Evolutionary conservation across 2,888 invertebrate species (phyloP), one percentile per base, ranked within the genome.

Genomic region (Scaptomyza reducta): DNA sequence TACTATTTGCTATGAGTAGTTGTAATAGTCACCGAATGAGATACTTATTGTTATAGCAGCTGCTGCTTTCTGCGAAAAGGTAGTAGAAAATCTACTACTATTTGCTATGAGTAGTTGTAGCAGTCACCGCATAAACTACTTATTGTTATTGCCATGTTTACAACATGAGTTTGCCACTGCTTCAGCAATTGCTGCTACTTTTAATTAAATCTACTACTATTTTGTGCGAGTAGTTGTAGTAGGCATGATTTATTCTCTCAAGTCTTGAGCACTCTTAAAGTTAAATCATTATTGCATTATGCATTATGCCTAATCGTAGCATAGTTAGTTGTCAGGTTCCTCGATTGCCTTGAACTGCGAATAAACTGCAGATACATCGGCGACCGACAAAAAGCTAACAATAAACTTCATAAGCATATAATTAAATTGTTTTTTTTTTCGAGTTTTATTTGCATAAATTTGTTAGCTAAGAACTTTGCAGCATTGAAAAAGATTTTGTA

Each of bases 281-380:
- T 46, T 47, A 68, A 66, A 44, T 47, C 35, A 47, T 41, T 40
- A 13, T 33, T 33, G 33, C 5, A 33, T 58, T 60, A 61, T 35
- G 53, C 29, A 14, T 46, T 41, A 35, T 49, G 50, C 58, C 50
- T 42, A 45, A 41, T 46, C 54, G 55, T 6, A 31, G 13, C 54
- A 29, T 2, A 53, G 27, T 53, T 33, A 51, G 35, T 14, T 6
- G 38, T 64, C 65, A 77, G 27, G 57, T 62, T 77, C 70, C 71
- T 72, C 33, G 84, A 70, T 75, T 70, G 68, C 87, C 84, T 84
- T 84, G 86, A 74, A 74, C 69, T 60, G 31, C 31, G 10, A 3
- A 31, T 10, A 33, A 59, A 44, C 70, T 63, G 57, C 64, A 56
- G 46, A 70, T n/a, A 58, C 56, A 38, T 56, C 42, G 33, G 33